Percentiles rank a stretch among this genome's conserved stretches.
phyloP scores from a whole-genome alignment of 2,113 vertebrate genomes.

The Gnathonemus echidnorhynchus region DNA sequence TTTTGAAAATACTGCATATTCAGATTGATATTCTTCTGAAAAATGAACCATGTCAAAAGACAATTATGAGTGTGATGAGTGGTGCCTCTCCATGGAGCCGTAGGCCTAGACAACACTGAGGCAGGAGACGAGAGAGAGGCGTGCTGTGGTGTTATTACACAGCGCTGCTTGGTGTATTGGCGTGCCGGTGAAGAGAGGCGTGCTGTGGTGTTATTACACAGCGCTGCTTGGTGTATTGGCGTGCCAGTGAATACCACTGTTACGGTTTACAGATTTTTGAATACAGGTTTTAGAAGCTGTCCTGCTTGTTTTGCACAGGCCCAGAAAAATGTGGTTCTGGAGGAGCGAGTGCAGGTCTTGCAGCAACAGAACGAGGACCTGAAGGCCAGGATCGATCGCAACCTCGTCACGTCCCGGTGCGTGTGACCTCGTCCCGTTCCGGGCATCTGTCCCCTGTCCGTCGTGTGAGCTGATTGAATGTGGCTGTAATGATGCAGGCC shows the following conservation, averaged over 20 bases:
- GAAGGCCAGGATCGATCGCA: constrained; percentile 83
- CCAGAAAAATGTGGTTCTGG: constrained; percentile 85
- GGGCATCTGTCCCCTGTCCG: neutral
- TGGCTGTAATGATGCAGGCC: neutral
- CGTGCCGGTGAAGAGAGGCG: neutral
- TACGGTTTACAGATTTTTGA: constrained; percentile 44
- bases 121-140: neutral
- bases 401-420: constrained; percentile 82
- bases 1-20: neutral
- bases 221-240: neutral
- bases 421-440: neutral
- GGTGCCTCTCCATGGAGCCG: neutral
- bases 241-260: neutral
- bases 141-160: no score
- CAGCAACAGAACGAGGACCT: constrained; percentile 96
- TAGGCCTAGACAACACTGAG: neutral
- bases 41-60: neutral
- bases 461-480: neutral
- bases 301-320: constrained; percentile 62
- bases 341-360: constrained; percentile 84
- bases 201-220: neutral
- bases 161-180: no score
- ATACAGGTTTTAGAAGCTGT: neutral
- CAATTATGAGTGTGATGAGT: neutral
- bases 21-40: neutral